Evolutionary conservation across 2,888 invertebrate genomes (phyloP).

Genomic region (Synanthedon andrenaeformis): DNA sequence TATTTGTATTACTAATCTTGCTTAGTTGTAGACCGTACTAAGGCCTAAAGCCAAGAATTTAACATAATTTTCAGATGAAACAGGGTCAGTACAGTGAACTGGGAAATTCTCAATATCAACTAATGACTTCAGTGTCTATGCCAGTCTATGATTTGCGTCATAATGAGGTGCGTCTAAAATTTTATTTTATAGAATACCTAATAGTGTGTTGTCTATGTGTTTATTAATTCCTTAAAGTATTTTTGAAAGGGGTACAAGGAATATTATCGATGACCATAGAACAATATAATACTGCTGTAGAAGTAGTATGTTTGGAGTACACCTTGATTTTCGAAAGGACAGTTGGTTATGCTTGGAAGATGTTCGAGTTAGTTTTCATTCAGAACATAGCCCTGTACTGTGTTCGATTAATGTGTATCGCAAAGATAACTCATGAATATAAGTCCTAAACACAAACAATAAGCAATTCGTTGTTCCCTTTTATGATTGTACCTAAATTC

Average conservation of each 20-base stretch:
- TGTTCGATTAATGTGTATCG: too few species aligned
- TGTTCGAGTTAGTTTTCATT: too few species aligned
- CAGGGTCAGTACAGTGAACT: slow-evolving; percentile 73
- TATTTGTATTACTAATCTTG: neutral
- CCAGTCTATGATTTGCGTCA: slow-evolving; percentile 92
- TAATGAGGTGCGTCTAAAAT: slow-evolving; percentile 78
- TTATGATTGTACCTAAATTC: too few species aligned
- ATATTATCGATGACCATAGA: too few species aligned
- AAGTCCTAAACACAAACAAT: too few species aligned
- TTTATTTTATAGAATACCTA: slow-evolving; percentile 3
- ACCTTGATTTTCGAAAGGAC: too few species aligned
- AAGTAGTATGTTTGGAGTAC: too few species aligned
- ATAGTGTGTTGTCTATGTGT: slow-evolving; percentile 6
- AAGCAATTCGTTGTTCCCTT: too few species aligned
- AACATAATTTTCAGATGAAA: slow-evolving; percentile 51
- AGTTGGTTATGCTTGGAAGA: too few species aligned
- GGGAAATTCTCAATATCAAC: slow-evolving; percentile 75
- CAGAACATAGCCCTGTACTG: too few species aligned
- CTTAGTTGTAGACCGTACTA: neutral
- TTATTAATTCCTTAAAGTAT: slow-evolving; percentile 10
- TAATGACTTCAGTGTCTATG: slow-evolving; percentile 94
- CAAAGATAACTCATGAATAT: too few species aligned
- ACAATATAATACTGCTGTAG: too few species aligned
- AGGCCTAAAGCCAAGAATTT: neutral
- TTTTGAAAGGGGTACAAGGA: slow-evolving; percentile 13